These are phyloP conservation scores for Amphimallon solstitiale DNA, from an alignment of 2,888 invertebrate genomes.

Conservation along the genomic window DNA sequence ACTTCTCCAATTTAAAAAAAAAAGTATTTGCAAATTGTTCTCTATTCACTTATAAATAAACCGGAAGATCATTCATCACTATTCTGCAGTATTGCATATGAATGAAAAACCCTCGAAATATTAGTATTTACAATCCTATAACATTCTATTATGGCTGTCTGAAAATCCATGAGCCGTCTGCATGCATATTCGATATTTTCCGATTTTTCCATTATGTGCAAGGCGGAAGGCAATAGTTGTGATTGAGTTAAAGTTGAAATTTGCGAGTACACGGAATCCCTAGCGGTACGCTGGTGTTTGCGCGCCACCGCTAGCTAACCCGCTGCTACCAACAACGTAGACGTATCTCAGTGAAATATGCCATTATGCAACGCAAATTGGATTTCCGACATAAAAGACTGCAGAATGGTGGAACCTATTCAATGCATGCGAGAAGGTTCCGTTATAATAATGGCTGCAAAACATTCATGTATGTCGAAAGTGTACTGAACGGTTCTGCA, in stretches of 20 bases:
- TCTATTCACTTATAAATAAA: too few relatives aligned
- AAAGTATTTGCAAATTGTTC: too few relatives aligned
- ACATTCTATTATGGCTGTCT: too few relatives aligned
- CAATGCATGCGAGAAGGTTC: neutral
- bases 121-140: too few relatives aligned
- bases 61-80: too few relatives aligned
- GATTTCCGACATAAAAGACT: conserved; percentile 17
- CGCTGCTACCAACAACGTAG: neutral
- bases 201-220: neutral
- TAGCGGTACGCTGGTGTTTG: neutral
- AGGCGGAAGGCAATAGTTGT: neutral
- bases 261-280: neutral
- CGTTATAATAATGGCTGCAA: too few relatives aligned
- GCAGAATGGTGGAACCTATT: conserved; percentile 11
- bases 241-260: conserved; percentile 18
- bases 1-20: too few relatives aligned
- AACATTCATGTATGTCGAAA: too few relatives aligned
- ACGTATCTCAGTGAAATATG: neutral
- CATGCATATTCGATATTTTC: conserved; percentile 4
- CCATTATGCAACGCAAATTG: conserved; percentile 16
- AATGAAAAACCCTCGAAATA: too few relatives aligned
- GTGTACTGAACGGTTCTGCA: too few relatives aligned
- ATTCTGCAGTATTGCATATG: too few relatives aligned
- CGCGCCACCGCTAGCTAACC: neutral
- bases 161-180: neutral